Evolutionary conservation across 2,113 vertebrate genomes (phyloP), one percentile per base, ranked within the genome.

Genomic region (Campylomormyrus tamandua): DNA sequence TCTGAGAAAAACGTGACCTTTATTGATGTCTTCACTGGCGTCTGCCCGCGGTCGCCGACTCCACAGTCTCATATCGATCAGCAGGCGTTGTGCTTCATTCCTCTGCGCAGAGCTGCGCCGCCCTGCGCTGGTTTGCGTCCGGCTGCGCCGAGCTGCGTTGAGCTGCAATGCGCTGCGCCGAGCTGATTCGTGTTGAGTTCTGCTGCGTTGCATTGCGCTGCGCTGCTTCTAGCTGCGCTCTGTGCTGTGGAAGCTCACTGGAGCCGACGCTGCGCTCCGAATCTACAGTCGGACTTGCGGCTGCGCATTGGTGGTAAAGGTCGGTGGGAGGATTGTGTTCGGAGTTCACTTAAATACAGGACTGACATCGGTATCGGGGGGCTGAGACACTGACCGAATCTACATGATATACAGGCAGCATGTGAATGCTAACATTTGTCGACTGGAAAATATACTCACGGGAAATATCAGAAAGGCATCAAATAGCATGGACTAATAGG

Each of bases 301-400:
- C 89, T 90, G 89, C 89, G 89, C 89, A 53, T 27, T 52, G 10
- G 58, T 50, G 62, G 42, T 31, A 50, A 66, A 90, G 89, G 89
- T 87, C 84, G 85, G 89, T 87, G 84, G 89, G 89, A 49, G 89
- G 89, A 90, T 52, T 74, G 89, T 9, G 77, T 85, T 58, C 24
- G 42, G 83, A 50, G 62, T 70, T 70, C 56, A 24, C 85, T 58
- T 90, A 90, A 90, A 87, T 90, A 90, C n/a, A 19, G 31, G 84
- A 52, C 46, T 80, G 53, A 42, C n/a, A 49, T 7, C 39, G 46
- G 10, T 39, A 49, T n/a, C 21, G 85, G 15, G 52, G 42, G 52
- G 87, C 46, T 66, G 85, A 52, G 58, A 53, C 56, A 42, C n/a
- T 53, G 24, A 8, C 35, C 35, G 24, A 15, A 31, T 87, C 21